Base-by-base conservation (phyloP, 2,797 vertebrate species). In the Phoxinus dragarum region DNA sequence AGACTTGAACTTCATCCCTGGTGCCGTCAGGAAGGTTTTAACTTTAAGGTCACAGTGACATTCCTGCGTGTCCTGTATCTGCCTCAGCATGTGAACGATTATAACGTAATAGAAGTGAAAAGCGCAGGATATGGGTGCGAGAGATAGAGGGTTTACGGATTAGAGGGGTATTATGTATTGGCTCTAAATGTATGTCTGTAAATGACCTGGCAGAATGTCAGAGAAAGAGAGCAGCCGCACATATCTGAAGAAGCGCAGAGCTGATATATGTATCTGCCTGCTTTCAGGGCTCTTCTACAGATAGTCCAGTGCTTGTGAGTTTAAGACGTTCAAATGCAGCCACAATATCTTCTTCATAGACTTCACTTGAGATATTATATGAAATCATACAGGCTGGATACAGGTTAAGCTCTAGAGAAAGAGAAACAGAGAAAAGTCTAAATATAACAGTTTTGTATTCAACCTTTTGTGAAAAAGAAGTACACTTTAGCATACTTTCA, bases 81-180 rank as follows among this genome's bases (percentile, higher is more conserved):
- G 68, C 69, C 66, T 86, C 23, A 42, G 59, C 68, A 71, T 78
- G 83, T 6, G 34, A 36, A 79, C 23, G 74, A 86, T 66, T 80
- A 61, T 64, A 87, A 81, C 16, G 49, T 38, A 75, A 74, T 19
- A 44, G 10, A 69, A 34, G 78, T 11, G 40, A 44, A 84, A 61
- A 75, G 23, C 40, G 36, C 75, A 12, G 38, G 66, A 78, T 74
- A 49, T 52, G 82, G 67, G 69, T 59, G 73, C 59, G 59, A 44
- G 72, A 56, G 84, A 88, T 85, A 56, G 74, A 85, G 56, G 73
- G 80, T 85, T 82, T 78, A 78, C 23, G 83, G 82, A 84, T 82
- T 79, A 85, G 74, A 68, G 44, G 14, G 61, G 68, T 78, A 72
- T 82, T 71, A 85, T 73, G 34, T 23, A 54, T 64, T 44, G 23